Evolutionary conservation across 2,797 vertebrate genomes (phyloP).

Genomic region (Centroberyx gerrardi): DNA sequence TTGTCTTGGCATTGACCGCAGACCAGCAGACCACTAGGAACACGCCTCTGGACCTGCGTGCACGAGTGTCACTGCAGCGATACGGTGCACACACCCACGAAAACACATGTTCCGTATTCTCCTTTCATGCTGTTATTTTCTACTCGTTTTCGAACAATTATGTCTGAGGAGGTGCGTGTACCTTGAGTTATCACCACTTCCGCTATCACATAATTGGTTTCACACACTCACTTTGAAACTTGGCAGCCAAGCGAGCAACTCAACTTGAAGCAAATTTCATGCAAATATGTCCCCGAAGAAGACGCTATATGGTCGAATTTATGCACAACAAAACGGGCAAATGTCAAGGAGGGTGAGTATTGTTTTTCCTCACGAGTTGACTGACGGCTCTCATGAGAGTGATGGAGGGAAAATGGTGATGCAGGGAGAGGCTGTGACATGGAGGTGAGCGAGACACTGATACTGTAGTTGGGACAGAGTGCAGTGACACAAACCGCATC

Average conservation of each 20-base stretch:
- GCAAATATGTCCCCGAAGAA: not conserved
- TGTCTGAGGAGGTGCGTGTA: constrained; percentile 4
- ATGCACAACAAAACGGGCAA: not conserved
- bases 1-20: constrained; percentile 70
- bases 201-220: constrained; percentile 8
- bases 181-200: constrained; percentile 9
- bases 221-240: constrained; percentile 11
- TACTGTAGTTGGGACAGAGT: not conserved
- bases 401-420: not conserved
- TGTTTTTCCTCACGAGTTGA: not conserved
- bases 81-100: constrained; percentile 34
- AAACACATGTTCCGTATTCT: not conserved
- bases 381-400: not conserved
- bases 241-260: not conserved
- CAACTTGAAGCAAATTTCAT: constrained; percentile 17
- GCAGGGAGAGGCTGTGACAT: not conserved
- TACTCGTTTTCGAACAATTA: not conserved
- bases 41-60: constrained; percentile 29
- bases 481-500: not conserved
- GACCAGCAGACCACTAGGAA: constrained; percentile 28
- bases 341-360: not conserved
- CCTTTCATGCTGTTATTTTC: constrained; percentile 15
- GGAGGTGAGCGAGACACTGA: not conserved
- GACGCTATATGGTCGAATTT: not conserved
- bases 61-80: constrained; percentile 38